Percentiles rank a stretch among this genome's conserved stretches.
These are phyloP conservation scores for Amphipoea lucens DNA, from an alignment of 2,888 invertebrate species.

Conservation along the genomic window DNA sequence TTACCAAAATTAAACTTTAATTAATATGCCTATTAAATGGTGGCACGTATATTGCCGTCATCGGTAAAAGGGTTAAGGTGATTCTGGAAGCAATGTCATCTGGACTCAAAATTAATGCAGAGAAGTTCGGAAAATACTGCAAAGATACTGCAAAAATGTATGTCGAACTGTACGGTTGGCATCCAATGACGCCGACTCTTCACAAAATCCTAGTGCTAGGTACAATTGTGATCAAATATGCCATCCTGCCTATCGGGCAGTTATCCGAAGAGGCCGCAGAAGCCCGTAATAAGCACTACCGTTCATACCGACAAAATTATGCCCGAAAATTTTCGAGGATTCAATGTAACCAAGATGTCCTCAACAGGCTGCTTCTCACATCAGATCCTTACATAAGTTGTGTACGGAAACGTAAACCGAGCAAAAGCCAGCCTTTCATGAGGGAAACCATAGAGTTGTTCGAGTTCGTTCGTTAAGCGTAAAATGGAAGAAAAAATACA, in stretches of 20 bases:
- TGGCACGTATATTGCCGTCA: too few species aligned
- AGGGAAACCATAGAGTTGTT: conserved; percentile 18
- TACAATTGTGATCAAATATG: background rate
- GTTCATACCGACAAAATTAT: background rate
- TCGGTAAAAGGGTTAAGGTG: background rate
- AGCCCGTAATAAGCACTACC: conserved; percentile 6
- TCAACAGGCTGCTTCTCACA: conserved; percentile 11
- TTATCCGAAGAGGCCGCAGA: conserved; percentile 9
- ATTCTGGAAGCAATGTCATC: conserved; percentile 12
- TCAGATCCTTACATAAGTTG: conserved; percentile 1
- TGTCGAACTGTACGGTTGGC: conserved; percentile 12
- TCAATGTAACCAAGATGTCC: conserved; percentile 10
- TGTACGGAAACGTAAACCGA: conserved; percentile 12
- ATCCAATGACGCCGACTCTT: conserved; percentile 13
- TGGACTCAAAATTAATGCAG: conserved; percentile 1
- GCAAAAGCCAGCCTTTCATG: conserved; percentile 21
- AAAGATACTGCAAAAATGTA: conserved; percentile 15
- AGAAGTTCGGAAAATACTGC: background rate
- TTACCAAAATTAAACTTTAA: too few species aligned
- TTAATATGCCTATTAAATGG: too few species aligned
- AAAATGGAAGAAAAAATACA: too few species aligned
- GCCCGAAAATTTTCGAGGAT: conserved; percentile 9
- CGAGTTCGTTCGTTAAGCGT: too few species aligned
- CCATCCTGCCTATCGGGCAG: conserved; percentile 12
- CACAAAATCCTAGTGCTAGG: conserved; percentile 13